Conservation (phyloP, 2,113 vertebrate species). For the Chloroceryle aenea region DNA sequence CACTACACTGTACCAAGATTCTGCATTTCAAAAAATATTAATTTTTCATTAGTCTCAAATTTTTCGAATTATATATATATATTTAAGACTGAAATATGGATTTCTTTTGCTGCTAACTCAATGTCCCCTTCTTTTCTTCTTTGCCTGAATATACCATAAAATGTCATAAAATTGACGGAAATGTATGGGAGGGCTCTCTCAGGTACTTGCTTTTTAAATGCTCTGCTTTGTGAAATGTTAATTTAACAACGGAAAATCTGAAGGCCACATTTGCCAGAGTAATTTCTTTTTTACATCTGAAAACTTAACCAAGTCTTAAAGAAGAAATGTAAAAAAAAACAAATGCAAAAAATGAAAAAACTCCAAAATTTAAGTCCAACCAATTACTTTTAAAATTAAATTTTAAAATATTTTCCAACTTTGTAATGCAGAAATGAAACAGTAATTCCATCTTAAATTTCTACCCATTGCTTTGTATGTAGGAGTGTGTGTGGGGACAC, state of each 20-base stretch:
- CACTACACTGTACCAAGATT: neutral
- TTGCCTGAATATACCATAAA: neutral
- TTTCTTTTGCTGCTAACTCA: neutral
- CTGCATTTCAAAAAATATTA: neutral
- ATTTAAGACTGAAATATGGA: neutral
- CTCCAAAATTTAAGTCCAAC: neutral
- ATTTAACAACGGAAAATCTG: neutral
- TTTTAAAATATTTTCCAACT: neutral
- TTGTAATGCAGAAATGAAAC: neutral
- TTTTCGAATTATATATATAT: neutral
- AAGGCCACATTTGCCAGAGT: neutral
- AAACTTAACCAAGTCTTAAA: neutral
- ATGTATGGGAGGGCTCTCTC: neutral
- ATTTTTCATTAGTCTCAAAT: neutral
- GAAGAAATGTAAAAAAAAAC: neutral
- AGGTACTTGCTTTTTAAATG: neutral
- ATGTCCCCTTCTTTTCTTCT: neutral
- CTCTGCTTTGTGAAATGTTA: neutral
- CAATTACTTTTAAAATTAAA: rapidly evolving
- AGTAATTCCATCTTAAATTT: neutral
- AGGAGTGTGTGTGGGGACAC: neutral
- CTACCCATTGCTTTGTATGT: neutral
- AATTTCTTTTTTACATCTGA: neutral
- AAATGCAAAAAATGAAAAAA: too few relatives aligned
- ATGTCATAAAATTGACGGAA: neutral